Conservation (phyloP, 2,797 vertebrate species). For the Taenioides sp. region DNA sequence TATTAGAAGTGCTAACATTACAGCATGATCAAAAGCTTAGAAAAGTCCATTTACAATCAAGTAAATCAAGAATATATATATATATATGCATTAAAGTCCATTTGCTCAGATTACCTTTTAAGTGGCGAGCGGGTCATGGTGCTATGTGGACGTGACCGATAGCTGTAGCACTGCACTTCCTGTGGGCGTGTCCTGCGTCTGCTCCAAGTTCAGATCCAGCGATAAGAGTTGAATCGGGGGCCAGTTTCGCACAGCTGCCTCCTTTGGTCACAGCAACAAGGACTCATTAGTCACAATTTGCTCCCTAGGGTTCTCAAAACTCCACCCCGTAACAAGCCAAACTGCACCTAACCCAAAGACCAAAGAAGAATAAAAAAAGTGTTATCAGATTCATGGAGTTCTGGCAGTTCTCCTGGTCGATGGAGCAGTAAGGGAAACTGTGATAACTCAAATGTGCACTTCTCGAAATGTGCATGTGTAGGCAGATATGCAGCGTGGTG, state of each 20-base stretch:
- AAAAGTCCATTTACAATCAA: neutral
- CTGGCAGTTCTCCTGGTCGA: slow-evolving; percentile 52
- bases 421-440: slow-evolving; percentile 47
- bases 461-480: slow-evolving; percentile 39
- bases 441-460: slow-evolving; percentile 44
- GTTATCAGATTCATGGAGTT: slow-evolving; percentile 70
- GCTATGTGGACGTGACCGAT: slow-evolving; percentile 58
- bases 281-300: slow-evolving; percentile 77
- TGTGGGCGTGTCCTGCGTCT: slow-evolving; percentile 70
- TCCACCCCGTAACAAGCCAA: slow-evolving; percentile 54
- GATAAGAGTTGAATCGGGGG: slow-evolving; percentile 66
- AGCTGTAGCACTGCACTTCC: slow-evolving; percentile 65
- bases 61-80: neutral
- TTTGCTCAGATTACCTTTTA: slow-evolving; percentile 54
- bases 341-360: slow-evolving; percentile 51
- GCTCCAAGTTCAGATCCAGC: slow-evolving; percentile 57
- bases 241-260: slow-evolving; percentile 65
- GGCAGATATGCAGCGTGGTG: slow-evolving; percentile 39
- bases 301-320: slow-evolving; percentile 74
- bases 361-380: slow-evolving; percentile 24
- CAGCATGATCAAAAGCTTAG: neutral
- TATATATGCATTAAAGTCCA: neutral
- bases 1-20: neutral
- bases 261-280: slow-evolving; percentile 70
- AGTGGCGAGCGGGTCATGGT: slow-evolving; percentile 48